Evolutionary conservation across 2,888 invertebrate species (phyloP).

Genomic region (Chaitophorus viminalis): DNA sequence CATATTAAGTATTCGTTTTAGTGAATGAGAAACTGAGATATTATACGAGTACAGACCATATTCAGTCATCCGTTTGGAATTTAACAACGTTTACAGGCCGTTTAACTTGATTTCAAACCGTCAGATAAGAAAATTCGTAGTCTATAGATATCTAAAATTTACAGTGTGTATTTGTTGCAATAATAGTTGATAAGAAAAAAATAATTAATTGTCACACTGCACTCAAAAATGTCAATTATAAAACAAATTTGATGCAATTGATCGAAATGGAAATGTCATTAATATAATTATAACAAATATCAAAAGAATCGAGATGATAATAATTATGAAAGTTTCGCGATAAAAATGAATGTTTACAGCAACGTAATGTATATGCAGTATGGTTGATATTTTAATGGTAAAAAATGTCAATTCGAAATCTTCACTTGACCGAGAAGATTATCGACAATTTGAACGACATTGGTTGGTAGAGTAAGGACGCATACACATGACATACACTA

Average conservation of each 20-base stretch:
- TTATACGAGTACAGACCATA: not conserved
- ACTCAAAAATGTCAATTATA: not conserved
- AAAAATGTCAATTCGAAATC: not conserved
- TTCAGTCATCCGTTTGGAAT: not conserved
- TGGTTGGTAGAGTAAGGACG: not conserved
- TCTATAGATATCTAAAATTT: not conserved
- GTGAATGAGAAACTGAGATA: not conserved
- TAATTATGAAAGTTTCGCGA: not conserved
- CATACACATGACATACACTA: not conserved
- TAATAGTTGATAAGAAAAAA: not conserved
- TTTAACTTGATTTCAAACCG: constrained; percentile 6
- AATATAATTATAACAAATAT: not conserved
- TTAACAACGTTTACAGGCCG: not conserved
- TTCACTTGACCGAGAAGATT: not conserved
- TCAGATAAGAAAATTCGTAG: constrained; percentile 18
- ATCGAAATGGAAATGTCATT: not conserved
- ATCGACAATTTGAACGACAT: not conserved
- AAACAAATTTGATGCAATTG: not conserved
- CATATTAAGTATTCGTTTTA: not conserved
- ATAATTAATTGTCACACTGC: constrained; percentile 4
- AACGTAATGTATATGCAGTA: not conserved
- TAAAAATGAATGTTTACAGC: not conserved
- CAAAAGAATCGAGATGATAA: not conserved
- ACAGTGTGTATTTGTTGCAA: not conserved
- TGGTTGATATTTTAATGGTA: not conserved